phyloP scores from a whole-genome alignment of 1,140 invertebrate species.

The Drosophila lini region DNA sequence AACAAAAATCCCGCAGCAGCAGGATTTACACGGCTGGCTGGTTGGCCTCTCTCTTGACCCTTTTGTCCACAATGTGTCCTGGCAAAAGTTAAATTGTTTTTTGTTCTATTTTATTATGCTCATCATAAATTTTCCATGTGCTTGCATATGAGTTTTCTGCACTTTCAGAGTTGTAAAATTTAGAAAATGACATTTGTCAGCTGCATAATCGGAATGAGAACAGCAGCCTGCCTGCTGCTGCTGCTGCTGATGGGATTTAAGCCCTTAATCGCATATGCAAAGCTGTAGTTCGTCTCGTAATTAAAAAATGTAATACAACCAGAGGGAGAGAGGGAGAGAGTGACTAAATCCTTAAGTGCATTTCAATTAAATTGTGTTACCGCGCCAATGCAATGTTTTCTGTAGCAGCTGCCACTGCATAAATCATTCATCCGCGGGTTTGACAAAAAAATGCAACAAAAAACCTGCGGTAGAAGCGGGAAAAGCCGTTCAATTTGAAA shows the following conservation, averaged over 20 bases:
- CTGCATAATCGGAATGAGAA: constrained; percentile 47
- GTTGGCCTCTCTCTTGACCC: constrained; percentile 11
- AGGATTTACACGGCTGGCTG: constrained; percentile 67
- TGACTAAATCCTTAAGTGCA: constrained; percentile 71
- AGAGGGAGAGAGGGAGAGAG: neutral
- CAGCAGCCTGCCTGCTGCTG: neutral
- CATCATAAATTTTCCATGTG: constrained; percentile 60
- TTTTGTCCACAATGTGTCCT: constrained; percentile 24
- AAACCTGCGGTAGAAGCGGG: neutral
- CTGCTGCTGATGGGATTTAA: constrained; percentile 15
- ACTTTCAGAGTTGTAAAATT: constrained; percentile 55
- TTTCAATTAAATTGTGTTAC: constrained; percentile 70
- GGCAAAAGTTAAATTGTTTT: constrained; percentile 80
- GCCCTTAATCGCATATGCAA: constrained; percentile 37
- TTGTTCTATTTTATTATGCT: constrained; percentile 62
- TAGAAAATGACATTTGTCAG: constrained; percentile 74
- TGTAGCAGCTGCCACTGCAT: constrained; percentile 46
- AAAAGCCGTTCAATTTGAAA: constrained; percentile 75
- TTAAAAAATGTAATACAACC: constrained; percentile 28
- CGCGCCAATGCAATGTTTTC: neutral
- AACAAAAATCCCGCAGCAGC: constrained; percentile 73
- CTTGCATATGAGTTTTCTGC: constrained; percentile 46
- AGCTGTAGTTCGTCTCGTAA: constrained; percentile 29
- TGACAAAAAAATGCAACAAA: constrained; percentile 33
- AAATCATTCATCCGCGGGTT: constrained; percentile 56